phyloP scores from a whole-genome alignment of 2,797 vertebrate species.

The Sebastes iracundus region DNA sequence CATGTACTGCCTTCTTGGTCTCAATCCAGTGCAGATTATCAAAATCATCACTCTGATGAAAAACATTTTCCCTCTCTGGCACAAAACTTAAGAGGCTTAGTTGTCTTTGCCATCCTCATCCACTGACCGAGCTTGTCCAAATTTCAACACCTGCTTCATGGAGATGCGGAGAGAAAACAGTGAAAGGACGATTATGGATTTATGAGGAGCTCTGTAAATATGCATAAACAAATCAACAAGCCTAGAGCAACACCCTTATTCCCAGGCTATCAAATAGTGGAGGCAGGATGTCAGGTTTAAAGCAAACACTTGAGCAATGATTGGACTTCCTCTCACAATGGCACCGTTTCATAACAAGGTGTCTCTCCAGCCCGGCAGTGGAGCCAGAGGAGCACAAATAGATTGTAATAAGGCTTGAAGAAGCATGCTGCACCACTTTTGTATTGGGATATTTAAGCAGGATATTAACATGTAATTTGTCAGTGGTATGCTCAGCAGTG shows the following conservation, averaged over 20 bases:
- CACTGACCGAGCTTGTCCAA: conserved; percentile 46
- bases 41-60: conserved; percentile 66
- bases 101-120: conserved; percentile 53
- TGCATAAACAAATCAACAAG: conserved; percentile 65
- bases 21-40: conserved; percentile 68
- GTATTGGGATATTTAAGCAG: conserved; percentile 30
- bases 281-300: conserved; percentile 53
- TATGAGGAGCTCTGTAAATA: conserved; percentile 71
- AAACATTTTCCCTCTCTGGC: conserved; percentile 50
- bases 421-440: neutral
- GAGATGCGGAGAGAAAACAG: conserved; percentile 34
- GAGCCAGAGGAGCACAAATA: conserved; percentile 33
- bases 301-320: conserved; percentile 71
- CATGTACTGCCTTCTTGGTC: conserved; percentile 31
- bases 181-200: conserved; percentile 65
- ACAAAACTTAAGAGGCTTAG: conserved; percentile 68
- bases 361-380: conserved; percentile 9
- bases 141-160: conserved; percentile 61
- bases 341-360: conserved; percentile 31
- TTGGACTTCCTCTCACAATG: conserved; percentile 56
- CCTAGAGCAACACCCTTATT: conserved; percentile 42
- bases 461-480: conserved; percentile 46
- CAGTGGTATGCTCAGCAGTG: neutral
- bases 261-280: conserved; percentile 37
- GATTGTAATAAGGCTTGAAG: conserved; percentile 29